Base-by-base conservation (phyloP, 2,888 invertebrate genomes). In the Nomada flava region DNA sequence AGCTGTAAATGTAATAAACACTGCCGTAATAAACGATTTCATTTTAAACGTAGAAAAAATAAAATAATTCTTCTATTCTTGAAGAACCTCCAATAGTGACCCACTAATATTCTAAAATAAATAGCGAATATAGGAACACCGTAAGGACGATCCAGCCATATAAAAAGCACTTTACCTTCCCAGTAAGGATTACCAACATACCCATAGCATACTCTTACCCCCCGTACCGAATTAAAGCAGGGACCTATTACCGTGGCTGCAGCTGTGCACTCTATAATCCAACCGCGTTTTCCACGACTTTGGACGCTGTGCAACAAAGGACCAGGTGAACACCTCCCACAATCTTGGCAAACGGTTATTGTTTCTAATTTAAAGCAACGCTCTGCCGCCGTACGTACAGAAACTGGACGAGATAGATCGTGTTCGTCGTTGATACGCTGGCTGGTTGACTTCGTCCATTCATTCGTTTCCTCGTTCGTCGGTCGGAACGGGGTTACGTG, bases 301-400 rank as follows among this genome's bases (percentile, higher is more conserved):
- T 67, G 79, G 69, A 57, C 15, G 11, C 63, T 52, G 23, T n/a
- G 13, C 23, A 26, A 85, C 82, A 83, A 85, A 85, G 76, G 36
- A 79, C 76, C 74, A 62, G 62, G 57, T 29, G 50, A 26, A 7
- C 15, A 68, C 65, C 74, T 73, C 80, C 77, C 79, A 60, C 59
- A 64, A 26, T 2, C 4, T 29, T 62, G 76, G 79, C 63, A 36
- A 53, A 44, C 80, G 86, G 82, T 90, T 91, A 92, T 91, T 90
- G 91, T 89, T 90, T 91, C 89, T 90, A 91, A 92, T 91, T 92
- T 90, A 89, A 90, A 89, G 82, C 90, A 88, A 90, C 88, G 90
- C 47, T 89, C 90, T 90, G 90, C 86, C 87, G 76, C 57, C 71
- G 64, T n/a, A 72, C 65, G 47, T 47, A 47, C 15, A 76, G 86